These are phyloP conservation scores for Tridacna gigas DNA, from an alignment of 2,888 invertebrate species.

Conservation along the genomic window DNA sequence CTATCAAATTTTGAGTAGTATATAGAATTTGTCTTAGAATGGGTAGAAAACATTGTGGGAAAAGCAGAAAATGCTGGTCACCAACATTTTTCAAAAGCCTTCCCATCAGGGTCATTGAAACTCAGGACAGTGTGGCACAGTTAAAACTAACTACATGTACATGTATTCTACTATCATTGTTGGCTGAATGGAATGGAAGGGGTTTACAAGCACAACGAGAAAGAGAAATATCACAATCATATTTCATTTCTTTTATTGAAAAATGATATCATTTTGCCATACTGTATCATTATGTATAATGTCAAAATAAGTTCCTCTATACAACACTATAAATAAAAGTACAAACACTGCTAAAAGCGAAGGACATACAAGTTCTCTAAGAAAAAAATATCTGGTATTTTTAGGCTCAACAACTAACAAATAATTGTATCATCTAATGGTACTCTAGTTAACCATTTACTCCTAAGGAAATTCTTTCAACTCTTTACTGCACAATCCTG, in stretches of 20 bases:
- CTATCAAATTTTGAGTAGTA: too few relatives aligned
- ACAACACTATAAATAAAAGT: constrained; percentile 13
- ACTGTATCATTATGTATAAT: constrained; percentile 6
- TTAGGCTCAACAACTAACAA: neutral
- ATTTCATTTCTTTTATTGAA: constrained; percentile 9
- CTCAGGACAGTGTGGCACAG: too few relatives aligned
- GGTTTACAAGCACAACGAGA: too few relatives aligned
- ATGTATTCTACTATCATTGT: too few relatives aligned
- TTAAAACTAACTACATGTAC: too few relatives aligned
- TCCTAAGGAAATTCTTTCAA: neutral
- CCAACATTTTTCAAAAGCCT: too few relatives aligned
- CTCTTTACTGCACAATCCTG: neutral
- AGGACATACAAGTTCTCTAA: neutral
- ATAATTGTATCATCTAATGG: neutral
- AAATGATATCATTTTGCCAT: constrained; percentile 20
- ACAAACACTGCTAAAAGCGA: constrained; percentile 9
- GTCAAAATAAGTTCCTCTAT: constrained; percentile 18
- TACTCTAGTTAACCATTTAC: neutral
- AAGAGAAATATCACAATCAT: too few relatives aligned
- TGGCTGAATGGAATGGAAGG: too few relatives aligned
- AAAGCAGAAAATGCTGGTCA: too few relatives aligned
- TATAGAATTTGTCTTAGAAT: too few relatives aligned
- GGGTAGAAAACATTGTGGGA: too few relatives aligned
- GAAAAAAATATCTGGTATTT: neutral
- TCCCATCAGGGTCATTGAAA: too few relatives aligned